Evolutionary conservation across 2,888 invertebrate genomes (phyloP).

Genomic region (Xestoiulus laeticollis): DNA sequence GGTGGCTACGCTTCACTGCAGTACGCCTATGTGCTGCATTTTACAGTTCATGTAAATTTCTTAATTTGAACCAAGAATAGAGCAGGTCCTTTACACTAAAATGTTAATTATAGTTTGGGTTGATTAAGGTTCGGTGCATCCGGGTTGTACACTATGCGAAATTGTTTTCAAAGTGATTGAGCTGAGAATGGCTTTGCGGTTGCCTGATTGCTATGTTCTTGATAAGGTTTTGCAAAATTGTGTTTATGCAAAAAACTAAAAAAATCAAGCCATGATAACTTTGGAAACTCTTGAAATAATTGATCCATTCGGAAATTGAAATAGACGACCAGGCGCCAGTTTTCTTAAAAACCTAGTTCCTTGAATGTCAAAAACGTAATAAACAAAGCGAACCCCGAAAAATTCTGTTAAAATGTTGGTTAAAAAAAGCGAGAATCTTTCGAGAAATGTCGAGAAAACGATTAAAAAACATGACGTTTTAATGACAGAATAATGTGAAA

Average conservation of each 20-base stretch:
- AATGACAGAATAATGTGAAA: constrained; percentile 20
- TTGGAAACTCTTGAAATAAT: not conserved
- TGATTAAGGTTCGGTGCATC: too few relatives aligned
- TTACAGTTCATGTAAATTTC: too few relatives aligned
- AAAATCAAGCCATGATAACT: not conserved
- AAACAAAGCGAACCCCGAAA: not conserved
- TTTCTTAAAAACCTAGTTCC: not conserved
- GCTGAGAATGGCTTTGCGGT: not conserved
- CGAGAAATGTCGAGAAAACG: not conserved
- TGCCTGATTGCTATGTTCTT: not conserved
- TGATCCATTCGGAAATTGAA: not conserved
- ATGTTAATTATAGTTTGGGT: too few relatives aligned
- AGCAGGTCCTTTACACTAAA: too few relatives aligned
- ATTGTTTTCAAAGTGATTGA: too few relatives aligned
- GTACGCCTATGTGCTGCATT: too few relatives aligned
- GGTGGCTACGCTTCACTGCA: too few relatives aligned
- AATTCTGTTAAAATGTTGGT: not conserved
- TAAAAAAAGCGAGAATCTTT: too few relatives aligned
- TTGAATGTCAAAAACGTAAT: not conserved
- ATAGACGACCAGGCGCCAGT: not conserved
- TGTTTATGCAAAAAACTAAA: not conserved
- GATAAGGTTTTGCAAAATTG: constrained; percentile 5
- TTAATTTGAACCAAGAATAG: too few relatives aligned
- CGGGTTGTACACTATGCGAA: too few relatives aligned
- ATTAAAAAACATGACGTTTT: constrained; percentile 10